Percentiles rank a stretch among this genome's conserved stretches.
phyloP scores from a whole-genome alignment of 2,888 invertebrate species.

The Caenorhabditis sulstoni region DNA sequence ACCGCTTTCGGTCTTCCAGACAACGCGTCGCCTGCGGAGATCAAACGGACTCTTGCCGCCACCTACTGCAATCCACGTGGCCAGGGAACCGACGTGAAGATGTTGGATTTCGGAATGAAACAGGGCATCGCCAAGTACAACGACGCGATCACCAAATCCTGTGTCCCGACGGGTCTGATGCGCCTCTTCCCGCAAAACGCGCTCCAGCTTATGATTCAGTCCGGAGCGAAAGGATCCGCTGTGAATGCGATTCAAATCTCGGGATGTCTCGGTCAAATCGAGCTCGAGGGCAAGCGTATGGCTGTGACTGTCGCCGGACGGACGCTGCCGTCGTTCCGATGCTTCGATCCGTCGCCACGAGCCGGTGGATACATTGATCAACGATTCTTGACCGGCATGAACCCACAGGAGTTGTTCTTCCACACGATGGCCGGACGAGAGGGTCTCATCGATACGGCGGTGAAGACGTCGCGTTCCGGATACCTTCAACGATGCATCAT shows the following conservation, averaged over 20 bases:
- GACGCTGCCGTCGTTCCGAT: constrained; percentile 89
- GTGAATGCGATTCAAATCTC: constrained; percentile 87
- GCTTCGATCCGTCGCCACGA: constrained; percentile 78
- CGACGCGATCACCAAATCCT: constrained; percentile 92
- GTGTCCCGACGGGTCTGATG: constrained; percentile 89
- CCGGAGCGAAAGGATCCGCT: constrained; percentile 98
- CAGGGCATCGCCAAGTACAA: constrained; percentile 88
- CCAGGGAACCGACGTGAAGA: constrained; percentile 84
- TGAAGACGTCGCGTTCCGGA: constrained; percentile 98
- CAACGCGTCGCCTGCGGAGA: constrained; percentile 82
- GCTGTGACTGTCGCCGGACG: constrained; percentile 95
- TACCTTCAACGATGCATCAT: constrained; percentile 97
- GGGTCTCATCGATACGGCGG: constrained; percentile 98
- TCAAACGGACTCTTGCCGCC: constrained; percentile 74
- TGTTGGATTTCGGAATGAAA: constrained; percentile 89
- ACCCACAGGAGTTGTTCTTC: constrained; percentile 98
- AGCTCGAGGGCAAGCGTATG: constrained; percentile 92
- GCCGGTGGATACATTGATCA: constrained; percentile 93
- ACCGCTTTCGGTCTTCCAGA: constrained; percentile 84
- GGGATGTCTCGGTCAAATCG: constrained; percentile 96
- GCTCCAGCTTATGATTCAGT: constrained; percentile 97
- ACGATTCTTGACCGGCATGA: constrained; percentile 97
- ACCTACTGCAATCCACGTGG: constrained; percentile 78
- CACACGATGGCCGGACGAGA: constrained; percentile 99
- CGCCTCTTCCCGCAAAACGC: constrained; percentile 94